Conservation (phyloP, 2,797 vertebrate genomes). For the Aldrovandia affinis region DNA sequence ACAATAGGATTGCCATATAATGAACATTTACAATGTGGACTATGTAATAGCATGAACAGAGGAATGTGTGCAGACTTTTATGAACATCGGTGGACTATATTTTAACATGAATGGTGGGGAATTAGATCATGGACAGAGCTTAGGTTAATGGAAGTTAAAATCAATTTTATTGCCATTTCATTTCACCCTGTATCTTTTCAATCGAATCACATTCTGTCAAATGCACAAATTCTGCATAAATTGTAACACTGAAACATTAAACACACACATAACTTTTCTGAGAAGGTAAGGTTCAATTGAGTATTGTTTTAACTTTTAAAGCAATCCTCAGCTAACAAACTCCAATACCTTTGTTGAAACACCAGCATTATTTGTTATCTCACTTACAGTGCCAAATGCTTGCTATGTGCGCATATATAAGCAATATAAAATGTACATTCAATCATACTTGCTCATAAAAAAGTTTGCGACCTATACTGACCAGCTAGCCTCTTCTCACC, state of each 20-base stretch:
- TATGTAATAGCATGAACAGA: not conserved
- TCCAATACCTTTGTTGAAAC: not conserved
- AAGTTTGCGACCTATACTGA: not conserved
- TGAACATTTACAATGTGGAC: not conserved
- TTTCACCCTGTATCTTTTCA: not conserved
- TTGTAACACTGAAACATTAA: not conserved
- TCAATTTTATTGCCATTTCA: conserved; percentile 1
- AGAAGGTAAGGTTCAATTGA: not conserved
- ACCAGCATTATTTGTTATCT: not conserved
- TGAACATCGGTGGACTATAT: not conserved
- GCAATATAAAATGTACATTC: conserved; percentile 9
- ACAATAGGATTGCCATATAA: not conserved
- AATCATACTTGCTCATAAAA: not conserved
- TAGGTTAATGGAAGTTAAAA: not conserved
- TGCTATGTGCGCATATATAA: not conserved
- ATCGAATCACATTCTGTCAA: conserved; percentile 9
- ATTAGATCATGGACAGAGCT: not conserved
- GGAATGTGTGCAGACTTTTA: not conserved
- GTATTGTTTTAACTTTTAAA: not conserved
- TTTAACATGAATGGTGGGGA: too few relatives aligned
- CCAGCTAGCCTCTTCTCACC: not conserved
- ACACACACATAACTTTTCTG: not conserved
- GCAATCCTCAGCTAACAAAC: not conserved
- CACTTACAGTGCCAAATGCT: not conserved
- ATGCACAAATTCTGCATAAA: not conserved